Percentiles rank a stretch among this genome's conserved stretches.
Conservation (phyloP, 37 sponge, comb jelly and placozoan genomes). For the Tethya wilhelma region DNA sequence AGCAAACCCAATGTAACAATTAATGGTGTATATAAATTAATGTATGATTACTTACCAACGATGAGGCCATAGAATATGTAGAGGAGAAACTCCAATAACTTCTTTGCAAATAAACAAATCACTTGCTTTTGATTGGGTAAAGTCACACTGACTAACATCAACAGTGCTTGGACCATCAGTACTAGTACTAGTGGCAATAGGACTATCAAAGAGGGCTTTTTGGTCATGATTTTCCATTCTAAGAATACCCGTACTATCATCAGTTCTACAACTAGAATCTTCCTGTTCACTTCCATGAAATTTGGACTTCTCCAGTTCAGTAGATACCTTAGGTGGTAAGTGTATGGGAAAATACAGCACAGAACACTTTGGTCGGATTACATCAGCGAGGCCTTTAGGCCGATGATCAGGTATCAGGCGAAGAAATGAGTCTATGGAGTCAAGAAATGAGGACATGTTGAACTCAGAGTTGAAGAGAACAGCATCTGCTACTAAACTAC, state of each 20-base stretch:
- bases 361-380: conserved; percentile 65
- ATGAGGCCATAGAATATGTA: conserved; percentile 95
- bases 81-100: too few relatives aligned
- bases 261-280: background rate
- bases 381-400: conserved; percentile 65
- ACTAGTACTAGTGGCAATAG: too few relatives aligned
- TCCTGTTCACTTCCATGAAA: background rate
- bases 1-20: background rate
- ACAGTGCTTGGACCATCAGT: too few relatives aligned
- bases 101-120: background rate
- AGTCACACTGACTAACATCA: background rate
- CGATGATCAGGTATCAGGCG: conserved; percentile 78
- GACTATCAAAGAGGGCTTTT: too few relatives aligned
- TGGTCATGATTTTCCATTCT: too few relatives aligned
- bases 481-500: conserved; percentile 78
- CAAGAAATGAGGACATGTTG: conserved; percentile 91
- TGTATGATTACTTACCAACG: conserved; percentile 63
- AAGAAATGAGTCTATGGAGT: conserved; percentile 62
- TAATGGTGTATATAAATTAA: background rate
- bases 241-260: too few relatives aligned
- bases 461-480: conserved; percentile 92
- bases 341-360: conserved; percentile 87
- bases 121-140: background rate
- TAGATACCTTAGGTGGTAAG: conserved; percentile 6
- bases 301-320: background rate